phyloP scores from a whole-genome alignment of 2,888 invertebrate genomes.

The Eilema depressum region DNA sequence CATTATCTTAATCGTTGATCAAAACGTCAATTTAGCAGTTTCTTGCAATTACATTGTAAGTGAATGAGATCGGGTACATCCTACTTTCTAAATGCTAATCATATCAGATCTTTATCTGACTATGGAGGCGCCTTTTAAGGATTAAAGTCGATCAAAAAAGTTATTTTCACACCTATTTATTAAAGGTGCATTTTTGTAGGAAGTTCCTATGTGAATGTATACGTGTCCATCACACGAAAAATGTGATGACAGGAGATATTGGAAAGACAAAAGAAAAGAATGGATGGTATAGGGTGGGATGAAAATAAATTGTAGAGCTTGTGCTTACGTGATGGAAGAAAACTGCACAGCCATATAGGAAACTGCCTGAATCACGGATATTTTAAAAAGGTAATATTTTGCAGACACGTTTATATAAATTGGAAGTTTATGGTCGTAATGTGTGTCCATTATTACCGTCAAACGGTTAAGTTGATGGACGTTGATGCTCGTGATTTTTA shows the following conservation, averaged over 20 bases:
- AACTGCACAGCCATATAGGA: neutral
- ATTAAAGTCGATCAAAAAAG: neutral
- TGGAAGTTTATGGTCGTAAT: neutral
- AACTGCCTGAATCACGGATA: too few relatives aligned
- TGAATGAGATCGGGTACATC: constrained; percentile 35
- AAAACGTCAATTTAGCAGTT: constrained; percentile 51
- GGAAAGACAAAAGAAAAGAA: neutral
- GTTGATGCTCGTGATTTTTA: neutral
- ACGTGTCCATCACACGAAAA: neutral
- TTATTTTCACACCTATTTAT: neutral
- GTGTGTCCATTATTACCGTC: neutral
- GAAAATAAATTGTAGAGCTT: neutral
- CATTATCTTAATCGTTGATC: constrained; percentile 52
- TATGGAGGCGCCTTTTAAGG: neutral
- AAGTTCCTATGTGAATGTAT: neutral
- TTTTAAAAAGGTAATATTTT: neutral
- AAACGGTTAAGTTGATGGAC: neutral
- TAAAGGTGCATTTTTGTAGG: neutral
- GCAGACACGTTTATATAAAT: neutral
- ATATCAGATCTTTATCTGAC: neutral
- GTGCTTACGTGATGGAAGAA: neutral
- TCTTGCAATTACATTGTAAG: constrained; percentile 36
- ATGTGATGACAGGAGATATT: neutral
- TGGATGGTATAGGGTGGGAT: neutral
- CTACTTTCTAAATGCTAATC: constrained; percentile 32